Conservation (phyloP, 2,113 vertebrate genomes). For the Apistogramma diplotaenia region DNA sequence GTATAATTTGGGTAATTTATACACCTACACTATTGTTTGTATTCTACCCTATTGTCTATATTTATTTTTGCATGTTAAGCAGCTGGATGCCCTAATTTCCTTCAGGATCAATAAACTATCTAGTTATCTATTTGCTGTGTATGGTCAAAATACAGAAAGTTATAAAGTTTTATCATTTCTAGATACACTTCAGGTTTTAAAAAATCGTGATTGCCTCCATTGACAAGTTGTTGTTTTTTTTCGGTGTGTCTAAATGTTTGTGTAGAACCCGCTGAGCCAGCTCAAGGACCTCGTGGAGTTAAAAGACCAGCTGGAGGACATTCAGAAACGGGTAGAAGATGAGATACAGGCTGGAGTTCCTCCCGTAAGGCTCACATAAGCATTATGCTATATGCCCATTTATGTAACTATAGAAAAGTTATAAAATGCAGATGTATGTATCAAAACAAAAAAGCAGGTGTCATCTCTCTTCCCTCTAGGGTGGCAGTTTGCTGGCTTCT, state of each 20-base stretch:
- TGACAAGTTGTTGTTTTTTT: not conserved
- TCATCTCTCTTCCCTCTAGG: constrained; percentile 69
- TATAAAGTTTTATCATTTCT: not conserved
- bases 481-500: constrained; percentile 86
- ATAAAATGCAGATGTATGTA: not conserved
- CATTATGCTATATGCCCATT: constrained; percentile 19
- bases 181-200: not conserved
- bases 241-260: not conserved
- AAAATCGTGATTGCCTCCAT: not conserved
- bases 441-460: not conserved
- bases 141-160: not conserved
- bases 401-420: not conserved
- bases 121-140: not conserved
- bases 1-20: no score
- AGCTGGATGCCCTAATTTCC: no score
- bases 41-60: no score
- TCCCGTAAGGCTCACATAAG: constrained; percentile 67
- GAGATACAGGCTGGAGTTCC: constrained; percentile 88
- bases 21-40: no score
- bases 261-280: constrained; percentile 82
- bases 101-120: no score
- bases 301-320: constrained; percentile 87
- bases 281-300: constrained; percentile 90
- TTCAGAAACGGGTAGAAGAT: constrained; percentile 85
- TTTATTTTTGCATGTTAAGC: no score